Base-by-base conservation (phyloP, 2,113 vertebrate species). In the Lagopus muta region DNA sequence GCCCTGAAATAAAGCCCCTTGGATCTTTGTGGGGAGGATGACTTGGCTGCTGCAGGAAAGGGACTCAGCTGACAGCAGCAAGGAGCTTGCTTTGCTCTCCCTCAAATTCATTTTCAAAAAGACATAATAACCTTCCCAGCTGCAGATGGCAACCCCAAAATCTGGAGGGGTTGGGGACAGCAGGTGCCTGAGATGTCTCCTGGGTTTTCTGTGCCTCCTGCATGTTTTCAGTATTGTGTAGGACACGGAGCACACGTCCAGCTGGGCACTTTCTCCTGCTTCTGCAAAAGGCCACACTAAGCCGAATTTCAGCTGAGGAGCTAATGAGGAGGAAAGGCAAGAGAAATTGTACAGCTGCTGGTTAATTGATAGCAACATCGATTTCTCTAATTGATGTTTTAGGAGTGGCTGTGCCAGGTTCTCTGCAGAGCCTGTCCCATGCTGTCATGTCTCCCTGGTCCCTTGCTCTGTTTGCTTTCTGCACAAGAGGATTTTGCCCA, bases 181-280 rank as follows among this genome's bases (percentile, higher is more conserved):
- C 43, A 32, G 48, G 40, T 2, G 6, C 7, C 4, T 7, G 34
- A 45, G 74, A 45, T 0, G 1, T 9, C 20, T 55, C 40, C 60
- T 55, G 45, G 8, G 19, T 34, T 21, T 2, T 19, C 48, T 5
- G 2, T 1, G 0, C 19, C 50, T 27, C 38, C 40, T 3, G 3
- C 7, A 6, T 45, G 50, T 50, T 65, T 36, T 50, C 38, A 75
- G 32, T 22, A 19, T 25, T 1, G 0, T 0, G 2, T 38, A 25
- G 34, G 45, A 24, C 0, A 1, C n/a, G 67, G 61, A 67, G 47
- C 25, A 2, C 0, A 0, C 73, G 66, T 42, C 45, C 17, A 32
- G 6, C 36, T 61, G 32, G 40, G 65, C 72, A 61, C 28, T 57
- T 75, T 54, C 45, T 21, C 6, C 25, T 21, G 14, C 57, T 71